Evolutionary conservation across 2,888 invertebrate species (phyloP), one percentile per base, ranked within the genome.

Genomic region (Maniola hyperantus): DNA sequence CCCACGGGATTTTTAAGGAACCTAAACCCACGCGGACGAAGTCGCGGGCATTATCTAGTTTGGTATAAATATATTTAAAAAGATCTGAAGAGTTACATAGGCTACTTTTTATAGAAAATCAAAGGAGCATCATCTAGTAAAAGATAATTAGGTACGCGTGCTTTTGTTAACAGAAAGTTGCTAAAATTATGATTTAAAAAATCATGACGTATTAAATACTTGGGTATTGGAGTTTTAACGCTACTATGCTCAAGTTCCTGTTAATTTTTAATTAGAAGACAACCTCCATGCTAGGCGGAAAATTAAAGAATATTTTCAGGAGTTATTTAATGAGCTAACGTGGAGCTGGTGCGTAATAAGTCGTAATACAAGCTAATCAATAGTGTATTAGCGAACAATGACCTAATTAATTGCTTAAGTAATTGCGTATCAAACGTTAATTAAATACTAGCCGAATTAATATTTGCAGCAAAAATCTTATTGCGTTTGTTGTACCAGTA

Each of bases 361-460:
- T 34, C 11, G 33, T 60, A 33, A 7, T 46, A 60, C 58, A 34
- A 34, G 46, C 48, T 48, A 60, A 60, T 60, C 34, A 60, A 48
- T 48, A 6, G 10, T 34, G 48, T 48, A 60, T 60, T 60, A 60
- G 33, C 26, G 59, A 15, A 60, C 59, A 60, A 48, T 60, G 48
- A 60, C 48, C 46, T 48, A 58, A 46, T 60, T 48, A 58, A 46
- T 60, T 60, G 59, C 59, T 60, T 60, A 60, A 60, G 59, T 48
- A 60, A 59, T n/a, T 33, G 44, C 44, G 44, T 33, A 59, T 44
- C 42, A 44, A 36, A 34, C 54, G 34, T 54, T 54, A 54, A 8
- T 51, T 51, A 50, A 15, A 10, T 50, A 51, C 15, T 15, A 11
- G 34, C 54, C 36, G n/a, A 34, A 34, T 54, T 54, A 54, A 34